Conservation (phyloP, 2,113 vertebrate genomes). For the Caracal caracal region DNA sequence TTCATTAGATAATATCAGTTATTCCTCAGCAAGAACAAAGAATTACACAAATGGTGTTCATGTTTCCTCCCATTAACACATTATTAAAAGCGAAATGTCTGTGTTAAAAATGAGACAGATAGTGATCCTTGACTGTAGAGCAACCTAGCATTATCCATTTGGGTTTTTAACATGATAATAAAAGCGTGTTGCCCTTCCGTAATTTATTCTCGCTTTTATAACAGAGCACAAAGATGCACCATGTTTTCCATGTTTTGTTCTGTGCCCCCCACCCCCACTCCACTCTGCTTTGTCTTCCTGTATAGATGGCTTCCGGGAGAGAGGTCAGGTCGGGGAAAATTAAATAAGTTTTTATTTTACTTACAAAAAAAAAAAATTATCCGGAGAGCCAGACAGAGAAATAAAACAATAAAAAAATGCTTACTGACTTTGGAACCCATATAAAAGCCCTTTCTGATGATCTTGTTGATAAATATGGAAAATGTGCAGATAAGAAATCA, state of each 20-base stretch:
- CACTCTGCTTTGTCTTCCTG: not conserved
- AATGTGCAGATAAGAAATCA: not conserved
- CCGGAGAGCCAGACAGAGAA: not conserved
- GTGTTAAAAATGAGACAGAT: conserved; percentile 57
- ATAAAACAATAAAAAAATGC: not conserved
- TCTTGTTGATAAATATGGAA: not conserved
- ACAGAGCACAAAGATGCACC: not conserved
- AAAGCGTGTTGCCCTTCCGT: not conserved
- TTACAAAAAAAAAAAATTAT: not conserved
- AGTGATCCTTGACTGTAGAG: conserved; percentile 41
- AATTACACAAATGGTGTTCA: conserved; percentile 65
- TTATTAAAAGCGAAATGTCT: conserved; percentile 70
- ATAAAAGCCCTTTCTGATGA: not conserved
- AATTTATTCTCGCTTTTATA: not conserved
- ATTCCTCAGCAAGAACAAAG: conserved; percentile 78
- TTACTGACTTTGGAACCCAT: not conserved
- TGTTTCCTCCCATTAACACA: conserved; percentile 69
- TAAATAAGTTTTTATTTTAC: not conserved
- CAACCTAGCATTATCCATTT: conserved; percentile 51
- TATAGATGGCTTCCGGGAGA: not conserved
- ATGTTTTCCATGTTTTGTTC: not conserved
- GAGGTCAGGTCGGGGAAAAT: not conserved
- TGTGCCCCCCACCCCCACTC: not conserved
- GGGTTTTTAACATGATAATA: conserved; percentile 58
- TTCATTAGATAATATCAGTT: conserved; percentile 80